These are phyloP conservation scores for Dicentrarchus labrax DNA, from an alignment of 2,113 vertebrate genomes.

Conservation along the genomic window DNA sequence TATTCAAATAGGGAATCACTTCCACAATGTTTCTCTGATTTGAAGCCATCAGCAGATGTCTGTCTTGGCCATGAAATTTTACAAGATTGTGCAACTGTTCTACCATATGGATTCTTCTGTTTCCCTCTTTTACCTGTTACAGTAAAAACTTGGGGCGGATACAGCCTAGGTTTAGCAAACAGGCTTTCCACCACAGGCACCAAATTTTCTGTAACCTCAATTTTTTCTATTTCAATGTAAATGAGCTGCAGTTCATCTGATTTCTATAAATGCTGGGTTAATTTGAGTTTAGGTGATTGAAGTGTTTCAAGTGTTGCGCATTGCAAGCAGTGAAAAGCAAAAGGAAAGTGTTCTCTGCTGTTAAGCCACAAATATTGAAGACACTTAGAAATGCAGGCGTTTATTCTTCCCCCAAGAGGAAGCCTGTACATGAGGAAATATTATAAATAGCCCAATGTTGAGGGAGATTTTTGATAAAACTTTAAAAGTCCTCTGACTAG, in stretches of 20 bases:
- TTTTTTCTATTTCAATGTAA: background rate
- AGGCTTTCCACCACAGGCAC: background rate
- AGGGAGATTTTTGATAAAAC: slow-evolving; percentile 14
- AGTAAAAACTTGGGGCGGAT: background rate
- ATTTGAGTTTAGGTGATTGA: background rate
- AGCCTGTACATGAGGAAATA: background rate
- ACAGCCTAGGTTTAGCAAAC: background rate
- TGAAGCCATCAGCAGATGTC: background rate
- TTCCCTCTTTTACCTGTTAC: background rate
- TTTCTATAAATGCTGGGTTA: background rate
- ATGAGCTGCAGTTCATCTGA: slow-evolving; percentile 8
- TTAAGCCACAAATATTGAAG: slow-evolving; percentile 13
- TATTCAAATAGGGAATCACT: background rate
- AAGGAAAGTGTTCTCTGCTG: slow-evolving; percentile 24
- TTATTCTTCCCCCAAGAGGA: slow-evolving; percentile 14
- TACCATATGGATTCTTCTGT: slow-evolving; percentile 3
- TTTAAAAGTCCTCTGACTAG: background rate
- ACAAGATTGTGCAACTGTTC: too few relatives aligned
- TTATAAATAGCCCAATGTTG: slow-evolving; percentile 6
- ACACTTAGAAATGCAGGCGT: background rate
- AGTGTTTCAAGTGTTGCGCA: background rate
- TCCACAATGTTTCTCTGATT: background rate
- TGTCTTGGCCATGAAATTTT: too few relatives aligned
- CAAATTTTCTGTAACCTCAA: background rate
- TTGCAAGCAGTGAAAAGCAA: slow-evolving; percentile 1